Evolutionary conservation across 2,888 invertebrate species (phyloP).

Genomic region (Nemoura dubitans): DNA sequence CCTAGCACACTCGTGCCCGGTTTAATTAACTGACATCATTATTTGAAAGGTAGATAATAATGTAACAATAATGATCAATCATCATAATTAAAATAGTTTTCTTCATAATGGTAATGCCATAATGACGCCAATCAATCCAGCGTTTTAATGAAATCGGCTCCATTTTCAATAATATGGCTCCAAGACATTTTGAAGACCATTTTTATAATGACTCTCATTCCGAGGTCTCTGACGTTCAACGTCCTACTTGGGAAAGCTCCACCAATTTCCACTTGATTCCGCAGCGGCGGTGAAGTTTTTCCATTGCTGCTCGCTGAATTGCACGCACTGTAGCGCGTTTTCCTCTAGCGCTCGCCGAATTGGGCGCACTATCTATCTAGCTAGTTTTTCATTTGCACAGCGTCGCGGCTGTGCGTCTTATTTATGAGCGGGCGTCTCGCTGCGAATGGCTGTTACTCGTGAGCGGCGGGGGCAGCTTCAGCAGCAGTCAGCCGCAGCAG

Average conservation of each 20-base stretch:
- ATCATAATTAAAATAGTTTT: neutral
- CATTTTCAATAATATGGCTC: neutral
- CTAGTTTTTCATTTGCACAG: neutral
- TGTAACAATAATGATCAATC: slow-evolving; percentile 7
- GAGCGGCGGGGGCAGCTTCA: neutral
- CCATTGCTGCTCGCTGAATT: neutral
- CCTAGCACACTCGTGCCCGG: neutral
- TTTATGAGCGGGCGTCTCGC: neutral
- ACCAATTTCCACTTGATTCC: too few relatives aligned
- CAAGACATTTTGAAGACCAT: neutral
- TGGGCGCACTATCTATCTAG: neutral
- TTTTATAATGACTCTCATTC: neutral
- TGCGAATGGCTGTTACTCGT: neutral
- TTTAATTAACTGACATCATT: slow-evolving; percentile 4
- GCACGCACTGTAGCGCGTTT: neutral
- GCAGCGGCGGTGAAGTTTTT: too few relatives aligned
- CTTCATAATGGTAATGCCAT: neutral
- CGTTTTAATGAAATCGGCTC: neutral
- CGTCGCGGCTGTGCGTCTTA: neutral
- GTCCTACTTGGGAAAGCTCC: neutral
- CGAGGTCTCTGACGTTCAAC: neutral
- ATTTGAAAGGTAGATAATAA: neutral
- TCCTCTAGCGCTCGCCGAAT: neutral
- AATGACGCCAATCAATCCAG: neutral
- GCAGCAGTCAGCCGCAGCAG: neutral